Base-by-base conservation (phyloP, 1,140 invertebrate species). In the Pseudoatta argentina region DNA sequence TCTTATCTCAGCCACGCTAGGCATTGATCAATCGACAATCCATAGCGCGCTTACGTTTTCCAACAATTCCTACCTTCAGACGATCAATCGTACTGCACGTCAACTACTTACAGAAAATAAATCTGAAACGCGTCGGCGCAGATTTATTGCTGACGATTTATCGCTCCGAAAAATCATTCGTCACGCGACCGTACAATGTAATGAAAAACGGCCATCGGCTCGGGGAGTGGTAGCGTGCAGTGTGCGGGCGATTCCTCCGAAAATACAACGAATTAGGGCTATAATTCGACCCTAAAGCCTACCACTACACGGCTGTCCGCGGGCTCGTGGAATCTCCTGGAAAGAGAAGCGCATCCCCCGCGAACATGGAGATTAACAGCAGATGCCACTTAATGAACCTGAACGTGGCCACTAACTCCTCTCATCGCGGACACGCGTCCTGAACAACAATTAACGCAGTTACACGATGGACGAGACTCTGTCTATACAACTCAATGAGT, bases 81-180 rank as follows among this genome's bases (percentile, higher is more conserved):
- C 79, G 79, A 83, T 83, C 79, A 83, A 83, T 83, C 79, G 69
- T 75, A 39, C 79, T 27, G 7, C 55, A 61, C 79, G 79, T 83
- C 79, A 83, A 83, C 79, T 83, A 83, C 79, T 83, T 83, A 83
- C 79, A 75, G 79, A 75, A 83, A 83, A 83, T 83, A 83, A 83
- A 83, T 83, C 79, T 83, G 79, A 83, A 83, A 48, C 79, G 69
- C 79, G 79, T 82, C 79, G 79, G 79, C 69, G 79, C 57, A 75
- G 79, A 83, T 83, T 83, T 83, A 83, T 83, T 83, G 79, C 79
- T 61, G 69, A 34, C 79, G 79, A 83, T 83, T 83, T 75, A 83
- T 83, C 79, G 79, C 69, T 34, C 39, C 57, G 79, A 82, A 82
- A 82, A 82, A 83, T 83, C 79, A 83, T 83, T 83, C 79, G 79